Conservation (phyloP, 2,888 invertebrate genomes). For the Drosophila paranaensis region DNA sequence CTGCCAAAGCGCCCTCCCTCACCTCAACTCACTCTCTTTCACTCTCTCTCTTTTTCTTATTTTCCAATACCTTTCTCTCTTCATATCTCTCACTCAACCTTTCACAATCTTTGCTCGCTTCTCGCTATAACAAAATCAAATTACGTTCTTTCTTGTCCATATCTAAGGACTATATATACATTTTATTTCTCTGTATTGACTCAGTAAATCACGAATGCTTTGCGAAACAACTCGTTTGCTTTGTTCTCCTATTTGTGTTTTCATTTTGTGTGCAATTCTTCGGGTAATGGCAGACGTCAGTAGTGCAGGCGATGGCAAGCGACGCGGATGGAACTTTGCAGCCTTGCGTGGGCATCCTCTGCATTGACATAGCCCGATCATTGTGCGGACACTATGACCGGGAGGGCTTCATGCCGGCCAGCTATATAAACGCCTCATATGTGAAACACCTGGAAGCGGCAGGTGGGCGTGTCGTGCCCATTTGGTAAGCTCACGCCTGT, state of each 20-base stretch:
- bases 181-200: too few species aligned
- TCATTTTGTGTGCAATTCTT: not conserved
- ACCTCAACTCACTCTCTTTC: too few species aligned
- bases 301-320: not conserved
- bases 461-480: slow-evolving; percentile 93
- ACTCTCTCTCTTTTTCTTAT: not conserved
- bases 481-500: slow-evolving; percentile 87
- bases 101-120: too few species aligned
- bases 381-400: slow-evolving; percentile 86
- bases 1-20: too few species aligned
- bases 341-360: slow-evolving; percentile 85
- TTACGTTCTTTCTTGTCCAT: too few species aligned
- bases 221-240: too few species aligned
- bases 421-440: slow-evolving; percentile 91
- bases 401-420: slow-evolving; percentile 83
- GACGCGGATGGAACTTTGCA: not conserved
- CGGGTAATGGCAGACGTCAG: not conserved
- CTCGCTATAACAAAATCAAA: too few species aligned
- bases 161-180: too few species aligned
- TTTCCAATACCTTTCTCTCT: too few species aligned
- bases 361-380: slow-evolving; percentile 88
- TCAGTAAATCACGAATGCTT: too few species aligned
- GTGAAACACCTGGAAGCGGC: slow-evolving; percentile 93
- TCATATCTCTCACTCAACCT: too few species aligned
- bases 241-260: slow-evolving; percentile 64